These are phyloP conservation scores for Taxidea taxus DNA, from an alignment of 2,113 vertebrate genomes.

Conservation along the genomic window DNA sequence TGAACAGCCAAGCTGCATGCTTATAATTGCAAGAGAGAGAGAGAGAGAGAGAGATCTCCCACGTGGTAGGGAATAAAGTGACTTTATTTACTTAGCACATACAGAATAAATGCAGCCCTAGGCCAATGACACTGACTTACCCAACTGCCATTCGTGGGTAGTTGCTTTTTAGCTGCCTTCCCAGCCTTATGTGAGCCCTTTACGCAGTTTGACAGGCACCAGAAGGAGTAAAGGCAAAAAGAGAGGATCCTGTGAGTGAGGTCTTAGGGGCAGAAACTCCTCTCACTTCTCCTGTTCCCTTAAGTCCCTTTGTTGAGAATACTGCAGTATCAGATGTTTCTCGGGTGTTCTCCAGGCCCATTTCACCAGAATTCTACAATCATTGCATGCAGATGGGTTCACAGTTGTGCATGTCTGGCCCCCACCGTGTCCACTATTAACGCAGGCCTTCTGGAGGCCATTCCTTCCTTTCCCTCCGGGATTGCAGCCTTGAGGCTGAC, in stretches of 20 bases:
- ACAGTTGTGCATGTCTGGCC: background rate
- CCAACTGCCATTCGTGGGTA: background rate
- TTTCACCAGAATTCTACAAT: background rate
- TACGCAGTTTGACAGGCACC: background rate
- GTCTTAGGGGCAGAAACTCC: background rate
- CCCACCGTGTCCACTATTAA: background rate
- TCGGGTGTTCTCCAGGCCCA: background rate
- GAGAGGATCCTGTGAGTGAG: background rate
- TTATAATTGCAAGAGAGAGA: background rate
- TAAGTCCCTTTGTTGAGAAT: background rate
- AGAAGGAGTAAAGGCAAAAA: background rate
- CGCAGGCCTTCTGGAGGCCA: background rate
- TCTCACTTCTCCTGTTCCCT: background rate
- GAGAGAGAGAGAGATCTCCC: background rate
- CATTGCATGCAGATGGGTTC: background rate
- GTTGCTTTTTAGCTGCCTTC: background rate
- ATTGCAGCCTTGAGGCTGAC: background rate
- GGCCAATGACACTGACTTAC: background rate
- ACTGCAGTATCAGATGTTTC: background rate
- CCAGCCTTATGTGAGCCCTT: background rate
- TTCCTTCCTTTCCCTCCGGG: conserved; percentile 25
- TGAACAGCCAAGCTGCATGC: background rate
- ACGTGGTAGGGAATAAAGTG: background rate
- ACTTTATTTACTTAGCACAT: background rate
- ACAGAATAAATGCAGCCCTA: background rate